Conservation (phyloP, 1,140 invertebrate genomes). For the Pristionchus pacificus region DNA sequence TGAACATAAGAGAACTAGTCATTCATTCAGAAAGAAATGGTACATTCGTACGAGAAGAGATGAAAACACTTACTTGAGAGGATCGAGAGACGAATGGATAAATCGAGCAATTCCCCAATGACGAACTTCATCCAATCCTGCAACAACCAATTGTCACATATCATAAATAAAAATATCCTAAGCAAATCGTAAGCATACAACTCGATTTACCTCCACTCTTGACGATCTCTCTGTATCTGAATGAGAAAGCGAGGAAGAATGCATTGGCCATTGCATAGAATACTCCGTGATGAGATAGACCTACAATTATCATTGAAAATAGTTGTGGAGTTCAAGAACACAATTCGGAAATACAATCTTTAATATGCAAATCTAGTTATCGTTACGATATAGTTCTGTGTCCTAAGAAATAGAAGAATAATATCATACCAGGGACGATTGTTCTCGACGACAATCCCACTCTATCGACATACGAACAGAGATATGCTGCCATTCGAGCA, state of each 20-base stretch:
- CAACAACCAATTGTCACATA: not conserved
- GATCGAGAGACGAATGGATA: conserved; percentile 30
- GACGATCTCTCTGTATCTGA: conserved; percentile 37
- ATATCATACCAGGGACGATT: not conserved
- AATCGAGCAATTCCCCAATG: conserved; percentile 31
- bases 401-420: too few species aligned
- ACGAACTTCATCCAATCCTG: conserved; percentile 20
- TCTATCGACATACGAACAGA: not conserved
- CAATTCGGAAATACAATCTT: too few species aligned
- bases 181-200: not conserved
- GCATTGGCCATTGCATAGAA: conserved; percentile 38
- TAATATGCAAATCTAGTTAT: too few species aligned
- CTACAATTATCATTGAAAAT: too few species aligned
- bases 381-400: too few species aligned
- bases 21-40: too few species aligned
- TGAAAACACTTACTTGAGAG: conserved; percentile 25
- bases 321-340: too few species aligned
- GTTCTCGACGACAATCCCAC: not conserved
- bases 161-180: not conserved
- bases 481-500: not conserved
- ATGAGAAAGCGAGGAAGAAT: conserved; percentile 34
- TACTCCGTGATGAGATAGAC: conserved; percentile 29
- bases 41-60: too few species aligned
- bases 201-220: conserved; percentile 18
- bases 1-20: too few species aligned